These are phyloP conservation scores for Paratilapia polleni DNA, from an alignment of 2,113 vertebrate species.

Conservation along the genomic window DNA sequence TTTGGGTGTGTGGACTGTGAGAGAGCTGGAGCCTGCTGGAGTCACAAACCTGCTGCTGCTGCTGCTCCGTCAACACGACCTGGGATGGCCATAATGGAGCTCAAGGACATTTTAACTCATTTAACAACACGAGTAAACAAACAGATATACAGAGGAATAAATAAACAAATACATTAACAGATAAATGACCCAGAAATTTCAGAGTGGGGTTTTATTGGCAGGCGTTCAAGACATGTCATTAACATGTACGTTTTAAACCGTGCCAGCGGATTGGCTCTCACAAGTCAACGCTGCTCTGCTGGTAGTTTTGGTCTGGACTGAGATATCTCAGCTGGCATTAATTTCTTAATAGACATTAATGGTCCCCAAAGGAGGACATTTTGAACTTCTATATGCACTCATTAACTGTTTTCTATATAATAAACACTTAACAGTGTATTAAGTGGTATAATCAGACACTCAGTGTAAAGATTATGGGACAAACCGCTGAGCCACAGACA, in stretches of 20 bases:
- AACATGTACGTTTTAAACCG: neutral
- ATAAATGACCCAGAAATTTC: neutral
- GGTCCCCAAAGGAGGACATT: neutral
- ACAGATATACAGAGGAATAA: neutral
- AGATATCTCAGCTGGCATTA: neutral
- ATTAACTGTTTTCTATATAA: neutral
- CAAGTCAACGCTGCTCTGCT: neutral
- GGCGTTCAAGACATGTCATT: neutral
- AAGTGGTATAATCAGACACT: neutral
- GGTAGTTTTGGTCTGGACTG: neutral
- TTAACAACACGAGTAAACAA: slow-evolving; percentile 6
- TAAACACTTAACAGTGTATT: neutral
- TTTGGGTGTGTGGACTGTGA: slow-evolving; percentile 1
- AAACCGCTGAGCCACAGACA: neutral
- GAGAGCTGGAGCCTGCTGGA: neutral
- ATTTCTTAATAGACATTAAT: neutral
- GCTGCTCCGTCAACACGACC: neutral
- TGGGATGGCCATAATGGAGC: neutral
- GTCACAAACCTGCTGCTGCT: neutral
- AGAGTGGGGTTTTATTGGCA: neutral
- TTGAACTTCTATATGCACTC: neutral
- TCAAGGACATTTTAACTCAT: slow-evolving; percentile 22
- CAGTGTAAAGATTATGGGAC: neutral
- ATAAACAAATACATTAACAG: neutral
- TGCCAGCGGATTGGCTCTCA: neutral